Percentiles rank a stretch among this genome's conserved stretches.
phyloP scores from a whole-genome alignment of 2,113 vertebrate genomes.

The Rhea americana region DNA sequence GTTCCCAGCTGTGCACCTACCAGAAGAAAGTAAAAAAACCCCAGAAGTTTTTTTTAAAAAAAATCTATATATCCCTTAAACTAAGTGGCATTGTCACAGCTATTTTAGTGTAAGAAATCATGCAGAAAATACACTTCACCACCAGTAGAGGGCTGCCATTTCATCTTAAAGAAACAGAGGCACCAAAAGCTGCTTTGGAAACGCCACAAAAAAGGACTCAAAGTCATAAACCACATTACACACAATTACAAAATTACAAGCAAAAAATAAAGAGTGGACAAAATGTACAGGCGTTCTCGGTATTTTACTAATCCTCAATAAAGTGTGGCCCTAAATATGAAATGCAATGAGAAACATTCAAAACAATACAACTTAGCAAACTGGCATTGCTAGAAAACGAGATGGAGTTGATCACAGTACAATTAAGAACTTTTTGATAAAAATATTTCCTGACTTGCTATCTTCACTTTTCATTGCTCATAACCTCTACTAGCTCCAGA shows the following conservation, averaged over 20 bases:
- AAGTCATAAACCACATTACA: neutral
- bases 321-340: neutral
- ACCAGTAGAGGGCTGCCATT: neutral
- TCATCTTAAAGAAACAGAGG: neutral
- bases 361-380: neutral
- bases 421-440: neutral
- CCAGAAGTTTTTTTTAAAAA: neutral
- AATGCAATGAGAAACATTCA: neutral
- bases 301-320: neutral
- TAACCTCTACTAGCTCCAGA: neutral
- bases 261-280: neutral
- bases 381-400: neutral
- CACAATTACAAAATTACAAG: neutral
- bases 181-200: neutral
- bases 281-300: neutral
- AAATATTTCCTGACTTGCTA: neutral
- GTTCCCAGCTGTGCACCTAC: constrained; percentile 94
- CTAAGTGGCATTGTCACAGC: neutral
- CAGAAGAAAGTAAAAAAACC: neutral
- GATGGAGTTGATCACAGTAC: neutral
- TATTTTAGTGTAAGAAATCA: neutral
- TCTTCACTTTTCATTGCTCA: neutral
- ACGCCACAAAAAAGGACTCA: neutral
- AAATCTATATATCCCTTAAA: neutral
- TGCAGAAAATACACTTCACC: neutral